These are phyloP conservation scores for Adelosebastes latens DNA, from an alignment of 2,797 vertebrate genomes.

Conservation along the genomic window DNA sequence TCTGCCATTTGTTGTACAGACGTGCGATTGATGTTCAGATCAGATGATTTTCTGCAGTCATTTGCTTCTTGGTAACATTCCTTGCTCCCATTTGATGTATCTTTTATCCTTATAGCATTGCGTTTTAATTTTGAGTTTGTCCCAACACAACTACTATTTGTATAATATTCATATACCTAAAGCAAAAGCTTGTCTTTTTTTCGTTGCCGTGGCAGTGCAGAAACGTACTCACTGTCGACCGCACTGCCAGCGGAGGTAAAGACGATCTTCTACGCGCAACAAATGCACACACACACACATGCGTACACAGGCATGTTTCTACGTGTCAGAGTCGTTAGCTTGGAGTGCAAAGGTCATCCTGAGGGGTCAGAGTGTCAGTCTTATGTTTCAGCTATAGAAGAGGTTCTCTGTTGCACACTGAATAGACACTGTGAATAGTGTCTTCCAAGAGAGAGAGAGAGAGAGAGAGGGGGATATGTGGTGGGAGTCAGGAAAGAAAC, in stretches of 20 bases:
- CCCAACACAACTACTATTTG: not conserved
- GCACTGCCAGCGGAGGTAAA: slow-evolving; percentile 12
- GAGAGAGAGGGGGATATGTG: slow-evolving; percentile 3
- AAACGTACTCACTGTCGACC: not conserved
- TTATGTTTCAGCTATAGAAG: slow-evolving; percentile 72
- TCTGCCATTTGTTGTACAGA: slow-evolving; percentile 32
- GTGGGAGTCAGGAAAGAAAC: slow-evolving; percentile 42
- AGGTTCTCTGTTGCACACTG: slow-evolving; percentile 64
- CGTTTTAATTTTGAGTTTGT: not conserved
- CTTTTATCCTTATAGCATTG: not conserved
- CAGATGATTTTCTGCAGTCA: slow-evolving; percentile 23
- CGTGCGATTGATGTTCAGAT: slow-evolving; percentile 25
- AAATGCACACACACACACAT: slow-evolving; percentile 7
- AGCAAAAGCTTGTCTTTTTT: not conserved
- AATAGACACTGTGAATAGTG: slow-evolving; percentile 59
- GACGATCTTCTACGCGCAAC: slow-evolving; percentile 4
- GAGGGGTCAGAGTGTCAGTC: slow-evolving; percentile 64
- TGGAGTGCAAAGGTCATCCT: slow-evolving; percentile 62
- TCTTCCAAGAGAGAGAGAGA: slow-evolving; percentile 7
- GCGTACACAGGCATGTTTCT: slow-evolving; percentile 50
- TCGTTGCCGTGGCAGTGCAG: not conserved
- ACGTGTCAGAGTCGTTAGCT: slow-evolving; percentile 59
- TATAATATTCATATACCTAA: not conserved
- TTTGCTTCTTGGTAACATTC: slow-evolving; percentile 21
- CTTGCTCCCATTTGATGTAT: not conserved